These are phyloP conservation scores for Cryptomyrus ogoouensis DNA, from an alignment of 2,113 vertebrate genomes.

Conservation along the genomic window DNA sequence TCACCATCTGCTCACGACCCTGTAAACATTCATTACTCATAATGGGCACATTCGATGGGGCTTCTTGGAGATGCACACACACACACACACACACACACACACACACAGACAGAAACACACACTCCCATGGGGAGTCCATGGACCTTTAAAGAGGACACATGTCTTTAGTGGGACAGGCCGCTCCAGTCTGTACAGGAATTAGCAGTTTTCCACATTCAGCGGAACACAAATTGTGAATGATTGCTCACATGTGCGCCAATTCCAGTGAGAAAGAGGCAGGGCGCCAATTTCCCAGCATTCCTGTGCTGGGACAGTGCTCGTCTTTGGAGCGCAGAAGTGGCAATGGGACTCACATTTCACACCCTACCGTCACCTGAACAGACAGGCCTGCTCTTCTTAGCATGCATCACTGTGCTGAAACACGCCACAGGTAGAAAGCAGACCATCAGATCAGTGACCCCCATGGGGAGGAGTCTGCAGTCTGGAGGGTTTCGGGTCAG, in stretches of 20 bases:
- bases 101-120: neutral
- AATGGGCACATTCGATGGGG: slow-evolving; percentile 54
- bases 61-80: slow-evolving; percentile 17
- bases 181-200: neutral
- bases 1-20: slow-evolving; percentile 65
- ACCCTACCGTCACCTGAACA: slow-evolving; percentile 12
- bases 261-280: neutral
- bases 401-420: neutral
- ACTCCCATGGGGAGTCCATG: neutral
- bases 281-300: neutral
- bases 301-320: neutral
- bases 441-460: neutral
- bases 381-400: neutral
- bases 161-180: neutral
- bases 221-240: neutral
- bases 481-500: neutral
- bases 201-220: neutral
- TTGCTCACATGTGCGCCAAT: neutral
- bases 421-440: neutral
- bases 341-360: neutral
- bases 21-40: slow-evolving; percentile 65
- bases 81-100: neutral
- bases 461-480: neutral
- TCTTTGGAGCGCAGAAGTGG: neutral
- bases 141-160: neutral